These are phyloP conservation scores for Telmatochromis sp. DNA, from an alignment of 2,113 vertebrate genomes.

Conservation along the genomic window DNA sequence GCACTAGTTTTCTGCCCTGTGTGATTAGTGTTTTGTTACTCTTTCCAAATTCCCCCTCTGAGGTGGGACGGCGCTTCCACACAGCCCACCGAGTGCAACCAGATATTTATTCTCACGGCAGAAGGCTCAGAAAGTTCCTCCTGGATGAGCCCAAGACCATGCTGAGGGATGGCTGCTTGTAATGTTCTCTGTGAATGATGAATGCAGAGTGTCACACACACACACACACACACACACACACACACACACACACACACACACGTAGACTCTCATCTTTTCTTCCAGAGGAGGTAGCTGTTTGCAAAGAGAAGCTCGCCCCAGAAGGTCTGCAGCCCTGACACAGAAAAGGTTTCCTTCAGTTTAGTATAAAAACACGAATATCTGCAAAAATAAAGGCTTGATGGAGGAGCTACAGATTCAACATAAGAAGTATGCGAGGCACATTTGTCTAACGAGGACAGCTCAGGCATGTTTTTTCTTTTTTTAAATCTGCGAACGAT, in stretches of 20 bases:
- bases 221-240: not conserved
- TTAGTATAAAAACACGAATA: not conserved
- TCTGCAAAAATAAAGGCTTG: not conserved
- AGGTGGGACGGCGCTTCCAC: not conserved
- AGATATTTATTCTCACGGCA: not conserved
- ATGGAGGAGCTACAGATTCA: not conserved
- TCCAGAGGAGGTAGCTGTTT: conserved; percentile 34
- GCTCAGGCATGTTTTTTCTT: not conserved
- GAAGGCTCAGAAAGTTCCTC: not conserved
- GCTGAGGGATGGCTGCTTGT: not conserved
- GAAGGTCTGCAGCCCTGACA: not conserved
- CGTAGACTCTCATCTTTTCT: not conserved
- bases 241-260: not conserved
- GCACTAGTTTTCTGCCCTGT: conserved; percentile 53
- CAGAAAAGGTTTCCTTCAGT: not conserved
- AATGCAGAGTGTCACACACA: not conserved
- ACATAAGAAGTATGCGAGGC: not conserved
- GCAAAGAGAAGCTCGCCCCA: not conserved
- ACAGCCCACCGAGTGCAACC: not conserved
- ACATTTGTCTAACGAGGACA: not conserved
- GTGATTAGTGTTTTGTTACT: conserved; percentile 42
- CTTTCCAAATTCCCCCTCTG: conserved; percentile 19
- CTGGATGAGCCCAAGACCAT: not conserved
- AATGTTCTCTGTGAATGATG: conserved; percentile 11
- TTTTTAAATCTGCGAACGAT: not conserved